Evolutionary conservation across 1,140 invertebrate genomes (phyloP).

Genomic region (Macrotrachela quadricornifera): DNA sequence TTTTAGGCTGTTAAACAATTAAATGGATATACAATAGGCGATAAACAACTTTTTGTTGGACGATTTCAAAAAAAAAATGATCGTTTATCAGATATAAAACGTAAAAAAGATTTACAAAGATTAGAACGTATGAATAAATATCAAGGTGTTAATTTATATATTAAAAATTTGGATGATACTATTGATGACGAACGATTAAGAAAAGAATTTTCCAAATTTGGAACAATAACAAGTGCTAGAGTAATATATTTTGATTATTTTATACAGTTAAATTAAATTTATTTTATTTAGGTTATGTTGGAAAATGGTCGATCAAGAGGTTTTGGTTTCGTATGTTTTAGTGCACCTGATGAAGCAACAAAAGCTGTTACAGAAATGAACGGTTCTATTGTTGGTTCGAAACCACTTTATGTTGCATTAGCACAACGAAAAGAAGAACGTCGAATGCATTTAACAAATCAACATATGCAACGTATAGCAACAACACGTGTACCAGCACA

Average conservation of each 20-base stretch:
- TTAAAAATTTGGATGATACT: constrained; percentile 90
- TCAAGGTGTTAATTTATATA: constrained; percentile 84
- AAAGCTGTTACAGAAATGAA: constrained; percentile 97
- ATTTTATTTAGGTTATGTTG: constrained; percentile 22
- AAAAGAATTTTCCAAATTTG: constrained; percentile 78
- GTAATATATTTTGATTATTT: too few species aligned
- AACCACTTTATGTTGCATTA: constrained; percentile 89
- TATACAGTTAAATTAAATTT: too few species aligned
- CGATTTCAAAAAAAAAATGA: constrained; percentile 96
- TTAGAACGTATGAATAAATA: constrained; percentile 70
- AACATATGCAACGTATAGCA: constrained; percentile 38
- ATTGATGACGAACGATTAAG: constrained; percentile 84
- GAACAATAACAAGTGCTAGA: constrained; percentile 90
- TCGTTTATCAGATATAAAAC: constrained; percentile 79
- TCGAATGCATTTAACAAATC: constrained; percentile 73
- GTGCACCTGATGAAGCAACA: constrained; percentile 89
- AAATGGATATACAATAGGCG: too few species aligned
- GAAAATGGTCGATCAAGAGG: constrained; percentile 50
- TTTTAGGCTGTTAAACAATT: too few species aligned
- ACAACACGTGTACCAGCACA: neutral
- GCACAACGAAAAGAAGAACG: constrained; percentile 96
- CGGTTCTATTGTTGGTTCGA: constrained; percentile 77
- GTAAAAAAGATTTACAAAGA: constrained; percentile 83
- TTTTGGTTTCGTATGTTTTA: constrained; percentile 98
- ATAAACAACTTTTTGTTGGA: constrained; percentile 41